Evolutionary conservation across 2,888 invertebrate genomes (phyloP).

Genomic region (Plebejus anna): DNA sequence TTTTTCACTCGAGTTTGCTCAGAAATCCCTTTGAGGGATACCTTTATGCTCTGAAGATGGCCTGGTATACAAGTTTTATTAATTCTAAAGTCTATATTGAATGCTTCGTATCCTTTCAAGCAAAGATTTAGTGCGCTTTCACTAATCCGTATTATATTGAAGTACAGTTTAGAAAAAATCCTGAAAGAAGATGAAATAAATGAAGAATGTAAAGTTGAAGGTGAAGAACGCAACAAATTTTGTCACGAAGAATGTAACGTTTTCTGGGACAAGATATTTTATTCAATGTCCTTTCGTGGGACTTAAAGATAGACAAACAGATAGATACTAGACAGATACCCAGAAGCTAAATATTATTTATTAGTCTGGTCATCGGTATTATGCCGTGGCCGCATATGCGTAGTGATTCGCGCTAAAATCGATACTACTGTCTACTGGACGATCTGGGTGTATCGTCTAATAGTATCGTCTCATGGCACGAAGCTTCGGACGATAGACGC

Average conservation of each 20-base stretch:
- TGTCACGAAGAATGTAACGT: not conserved
- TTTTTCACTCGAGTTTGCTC: conserved; percentile 21
- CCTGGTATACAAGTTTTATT: conserved; percentile 6
- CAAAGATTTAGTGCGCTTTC: not conserved
- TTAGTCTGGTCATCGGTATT: too few species aligned
- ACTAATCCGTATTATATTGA: conserved; percentile 2
- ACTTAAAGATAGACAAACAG: too few species aligned
- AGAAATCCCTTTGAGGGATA: conserved; percentile 18
- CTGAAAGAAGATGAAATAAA: not conserved
- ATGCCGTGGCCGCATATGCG: too few species aligned
- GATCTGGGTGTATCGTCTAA: too few species aligned
- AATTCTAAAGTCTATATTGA: conserved; percentile 14
- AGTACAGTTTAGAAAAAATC: not conserved
- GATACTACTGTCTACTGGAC: too few species aligned
- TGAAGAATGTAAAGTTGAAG: not conserved
- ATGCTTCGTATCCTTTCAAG: conserved; percentile 20
- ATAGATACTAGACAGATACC: too few species aligned
- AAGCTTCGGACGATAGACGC: too few species aligned
- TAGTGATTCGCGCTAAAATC: too few species aligned
- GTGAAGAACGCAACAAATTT: not conserved
- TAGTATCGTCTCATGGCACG: too few species aligned
- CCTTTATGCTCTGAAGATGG: conserved; percentile 5
- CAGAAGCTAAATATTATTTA: too few species aligned
- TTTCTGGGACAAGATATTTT: not conserved
- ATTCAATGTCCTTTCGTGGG: too few species aligned